These are phyloP conservation scores for Melanotaenia maccullochi DNA, from an alignment of 2,797 vertebrate species.

Conservation along the genomic window DNA sequence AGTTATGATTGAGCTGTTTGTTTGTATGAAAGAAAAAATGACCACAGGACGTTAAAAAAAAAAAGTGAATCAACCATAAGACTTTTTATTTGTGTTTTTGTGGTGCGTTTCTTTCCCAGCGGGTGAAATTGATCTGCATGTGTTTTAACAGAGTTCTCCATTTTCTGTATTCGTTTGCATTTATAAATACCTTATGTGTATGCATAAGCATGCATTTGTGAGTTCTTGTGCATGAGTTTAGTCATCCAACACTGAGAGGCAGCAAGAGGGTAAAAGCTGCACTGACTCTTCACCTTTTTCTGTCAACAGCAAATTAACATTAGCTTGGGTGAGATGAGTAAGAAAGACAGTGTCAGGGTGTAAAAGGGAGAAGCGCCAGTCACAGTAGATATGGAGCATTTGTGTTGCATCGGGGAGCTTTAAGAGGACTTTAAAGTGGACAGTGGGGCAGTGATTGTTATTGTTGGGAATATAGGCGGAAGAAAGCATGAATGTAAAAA, in stretches of 20 bases:
- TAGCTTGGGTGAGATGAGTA: constrained; percentile 19
- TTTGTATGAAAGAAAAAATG: constrained; percentile 34
- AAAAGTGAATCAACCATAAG: constrained; percentile 22
- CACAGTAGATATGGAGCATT: constrained; percentile 2
- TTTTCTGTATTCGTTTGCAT: constrained; percentile 9
- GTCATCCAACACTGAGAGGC: constrained; percentile 31
- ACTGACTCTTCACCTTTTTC: constrained; percentile 18
- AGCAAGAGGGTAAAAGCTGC: constrained; percentile 24
- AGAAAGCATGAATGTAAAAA: not conserved
- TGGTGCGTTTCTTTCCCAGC: not conserved
- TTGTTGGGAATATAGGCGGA: not conserved
- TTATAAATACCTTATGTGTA: constrained; percentile 7
- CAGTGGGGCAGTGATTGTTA: not conserved
- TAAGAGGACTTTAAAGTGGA: too few relatives aligned
- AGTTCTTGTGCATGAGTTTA: constrained; percentile 12
- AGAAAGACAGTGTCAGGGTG: constrained; percentile 21
- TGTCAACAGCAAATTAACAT: constrained; percentile 49
- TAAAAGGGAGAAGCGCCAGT: constrained; percentile 19
- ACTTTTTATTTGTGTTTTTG: constrained; percentile 8
- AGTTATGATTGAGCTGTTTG: constrained; percentile 24
- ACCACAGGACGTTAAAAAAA: constrained; percentile 21
- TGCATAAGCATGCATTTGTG: constrained; percentile 16
- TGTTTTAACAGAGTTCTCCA: not conserved
- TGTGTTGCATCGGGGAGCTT: not conserved
- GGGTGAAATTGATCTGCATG: not conserved